These are phyloP conservation scores for Thymelicus acteon DNA, from an alignment of 2,888 invertebrate genomes.

Conservation along the genomic window DNA sequence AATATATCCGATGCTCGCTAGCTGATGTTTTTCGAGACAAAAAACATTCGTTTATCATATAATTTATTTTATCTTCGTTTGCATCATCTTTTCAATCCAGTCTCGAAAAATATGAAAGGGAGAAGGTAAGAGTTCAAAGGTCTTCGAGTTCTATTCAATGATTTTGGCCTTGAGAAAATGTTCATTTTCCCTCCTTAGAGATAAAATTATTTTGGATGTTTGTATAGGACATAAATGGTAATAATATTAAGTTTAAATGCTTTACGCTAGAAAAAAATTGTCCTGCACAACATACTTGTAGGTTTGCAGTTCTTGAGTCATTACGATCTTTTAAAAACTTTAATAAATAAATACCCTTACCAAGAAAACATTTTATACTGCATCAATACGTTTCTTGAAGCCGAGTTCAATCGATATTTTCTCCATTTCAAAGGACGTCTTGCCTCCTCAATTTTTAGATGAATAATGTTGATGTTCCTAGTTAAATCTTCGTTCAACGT, in stretches of 20 bases:
- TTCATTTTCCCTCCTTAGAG: too few species aligned
- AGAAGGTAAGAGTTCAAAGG: too few species aligned
- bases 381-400: slow-evolving; percentile 48
- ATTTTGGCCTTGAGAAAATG: too few species aligned
- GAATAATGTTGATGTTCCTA: slow-evolving; percentile 65
- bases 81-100: neutral
- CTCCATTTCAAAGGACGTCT: slow-evolving; percentile 40
- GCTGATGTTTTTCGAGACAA: neutral
- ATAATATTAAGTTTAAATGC: too few species aligned
- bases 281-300: too few species aligned
- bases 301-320: neutral
- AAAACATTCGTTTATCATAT: too few species aligned
- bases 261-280: too few species aligned
- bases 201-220: too few species aligned
- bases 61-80: too few species aligned
- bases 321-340: neutral
- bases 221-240: too few species aligned
- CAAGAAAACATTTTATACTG: slow-evolving; percentile 48
- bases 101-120: neutral
- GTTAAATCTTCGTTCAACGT: slow-evolving; percentile 70
- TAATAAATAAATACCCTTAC: slow-evolving; percentile 44
- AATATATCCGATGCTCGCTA: neutral
- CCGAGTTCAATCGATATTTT: slow-evolving; percentile 53
- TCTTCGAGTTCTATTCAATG: too few species aligned
- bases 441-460: slow-evolving; percentile 52